These are phyloP conservation scores for Phanerotoma sp. DNA, from an alignment of 2,888 invertebrate genomes.

Conservation along the genomic window DNA sequence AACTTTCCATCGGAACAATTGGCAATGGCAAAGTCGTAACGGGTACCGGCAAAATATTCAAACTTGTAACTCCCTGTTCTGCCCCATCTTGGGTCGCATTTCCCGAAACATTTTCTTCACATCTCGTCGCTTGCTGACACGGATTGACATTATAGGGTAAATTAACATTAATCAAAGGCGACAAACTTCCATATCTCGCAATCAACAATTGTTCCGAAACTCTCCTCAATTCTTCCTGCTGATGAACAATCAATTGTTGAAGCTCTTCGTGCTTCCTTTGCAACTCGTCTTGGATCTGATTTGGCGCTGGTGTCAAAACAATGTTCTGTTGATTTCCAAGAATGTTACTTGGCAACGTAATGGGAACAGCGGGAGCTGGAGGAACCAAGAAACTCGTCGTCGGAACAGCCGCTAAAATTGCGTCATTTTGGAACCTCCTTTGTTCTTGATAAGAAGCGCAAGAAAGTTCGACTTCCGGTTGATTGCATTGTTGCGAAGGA, in stretches of 20 bases:
- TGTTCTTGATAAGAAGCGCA: conserved; percentile 39
- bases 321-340: conserved; percentile 55
- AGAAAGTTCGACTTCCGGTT: conserved; percentile 42
- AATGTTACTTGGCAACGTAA: conserved; percentile 39
- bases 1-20: conserved; percentile 47
- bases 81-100: background rate
- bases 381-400: conserved; percentile 33
- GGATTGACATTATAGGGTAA: conserved; percentile 42
- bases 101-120: conserved; percentile 6
- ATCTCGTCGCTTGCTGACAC: conserved; percentile 35
- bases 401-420: conserved; percentile 33
- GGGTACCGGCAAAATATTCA: conserved; percentile 41
- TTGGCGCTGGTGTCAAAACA: conserved; percentile 62
- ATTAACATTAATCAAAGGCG: conserved; percentile 55
- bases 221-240: conserved; percentile 81
- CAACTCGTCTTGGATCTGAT: conserved; percentile 57
- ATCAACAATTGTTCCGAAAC: conserved; percentile 86
- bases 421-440: conserved; percentile 32
- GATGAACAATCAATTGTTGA: conserved; percentile 79
- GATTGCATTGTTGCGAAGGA: conserved; percentile 38
- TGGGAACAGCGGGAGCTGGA: conserved; percentile 26
- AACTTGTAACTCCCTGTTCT: conserved; percentile 27
- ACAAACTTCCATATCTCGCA: conserved; percentile 72
- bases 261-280: conserved; percentile 84
- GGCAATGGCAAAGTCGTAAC: conserved; percentile 46